Evolutionary conservation across 2,113 vertebrate genomes (phyloP).

Genomic region (Sorex fumeus): DNA sequence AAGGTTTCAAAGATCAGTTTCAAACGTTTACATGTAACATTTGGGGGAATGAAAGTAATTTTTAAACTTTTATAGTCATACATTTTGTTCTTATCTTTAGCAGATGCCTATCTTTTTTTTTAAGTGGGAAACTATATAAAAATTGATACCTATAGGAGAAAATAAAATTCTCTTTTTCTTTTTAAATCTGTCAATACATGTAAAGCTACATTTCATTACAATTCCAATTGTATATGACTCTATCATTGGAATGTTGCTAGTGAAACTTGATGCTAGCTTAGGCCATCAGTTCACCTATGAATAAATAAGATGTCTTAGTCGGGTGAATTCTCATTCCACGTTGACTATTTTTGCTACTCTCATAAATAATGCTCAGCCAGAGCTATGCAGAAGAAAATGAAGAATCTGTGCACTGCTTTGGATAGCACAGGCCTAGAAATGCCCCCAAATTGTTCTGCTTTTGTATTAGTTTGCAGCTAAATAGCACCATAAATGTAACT

Average conservation of each 20-base stretch:
- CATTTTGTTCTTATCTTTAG: background rate
- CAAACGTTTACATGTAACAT: constrained; percentile 1
- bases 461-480: constrained; percentile 67
- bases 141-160: background rate
- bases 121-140: background rate
- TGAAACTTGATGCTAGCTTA: constrained; percentile 27
- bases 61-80: background rate
- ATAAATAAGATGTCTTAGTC: background rate
- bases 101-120: background rate
- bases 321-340: constrained; percentile 35
- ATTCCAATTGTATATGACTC: background rate
- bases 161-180: constrained; percentile 34
- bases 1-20: constrained; percentile 36
- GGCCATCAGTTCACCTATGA: constrained; percentile 20
- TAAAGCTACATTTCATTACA: constrained; percentile 58
- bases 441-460: constrained; percentile 39
- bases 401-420: constrained; percentile 15
- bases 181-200: constrained; percentile 53
- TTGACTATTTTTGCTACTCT: constrained; percentile 2
- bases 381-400: constrained; percentile 20
- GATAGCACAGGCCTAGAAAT: constrained; percentile 6
- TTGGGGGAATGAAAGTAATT: background rate
- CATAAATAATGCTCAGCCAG: constrained; percentile 51
- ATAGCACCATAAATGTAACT: constrained; percentile 42
- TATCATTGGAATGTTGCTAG: constrained; percentile 4